phyloP scores from a whole-genome alignment of 2,797 vertebrate genomes.

The Chanos chanos region DNA sequence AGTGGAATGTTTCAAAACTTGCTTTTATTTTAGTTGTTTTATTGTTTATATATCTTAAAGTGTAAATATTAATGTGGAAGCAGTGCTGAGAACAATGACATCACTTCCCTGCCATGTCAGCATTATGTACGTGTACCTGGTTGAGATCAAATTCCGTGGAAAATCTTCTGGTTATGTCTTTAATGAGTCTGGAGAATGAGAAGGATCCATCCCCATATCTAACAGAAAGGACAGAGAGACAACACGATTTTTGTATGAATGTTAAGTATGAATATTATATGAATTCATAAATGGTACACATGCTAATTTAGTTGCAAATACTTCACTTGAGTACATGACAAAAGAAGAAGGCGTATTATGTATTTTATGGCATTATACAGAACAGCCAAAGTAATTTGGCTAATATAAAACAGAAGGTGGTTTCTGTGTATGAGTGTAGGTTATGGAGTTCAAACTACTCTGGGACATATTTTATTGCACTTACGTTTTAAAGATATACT shows the following conservation, averaged over 20 bases:
- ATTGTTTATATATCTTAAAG: no score
- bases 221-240: constrained; percentile 18
- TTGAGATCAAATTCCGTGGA: constrained; percentile 79
- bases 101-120: neutral
- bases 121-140: constrained; percentile 71
- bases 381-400: no score
- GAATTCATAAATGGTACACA: no score
- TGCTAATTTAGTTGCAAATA: no score
- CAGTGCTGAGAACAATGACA: neutral
- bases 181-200: constrained; percentile 79
- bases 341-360: neutral
- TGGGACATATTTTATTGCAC: constrained; percentile 38
- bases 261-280: neutral
- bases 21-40: no score
- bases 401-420: no score
- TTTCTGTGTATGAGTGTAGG: neutral
- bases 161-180: constrained; percentile 74
- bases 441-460: neutral
- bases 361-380: no score
- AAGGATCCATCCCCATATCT: constrained; percentile 85
- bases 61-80: no score
- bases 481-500: constrained; percentile 77
- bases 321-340: neutral
- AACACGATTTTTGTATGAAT: no score
- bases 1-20: no score